Evolutionary conservation across 2,888 invertebrate genomes (phyloP).

Genomic region (Axea sp.): DNA sequence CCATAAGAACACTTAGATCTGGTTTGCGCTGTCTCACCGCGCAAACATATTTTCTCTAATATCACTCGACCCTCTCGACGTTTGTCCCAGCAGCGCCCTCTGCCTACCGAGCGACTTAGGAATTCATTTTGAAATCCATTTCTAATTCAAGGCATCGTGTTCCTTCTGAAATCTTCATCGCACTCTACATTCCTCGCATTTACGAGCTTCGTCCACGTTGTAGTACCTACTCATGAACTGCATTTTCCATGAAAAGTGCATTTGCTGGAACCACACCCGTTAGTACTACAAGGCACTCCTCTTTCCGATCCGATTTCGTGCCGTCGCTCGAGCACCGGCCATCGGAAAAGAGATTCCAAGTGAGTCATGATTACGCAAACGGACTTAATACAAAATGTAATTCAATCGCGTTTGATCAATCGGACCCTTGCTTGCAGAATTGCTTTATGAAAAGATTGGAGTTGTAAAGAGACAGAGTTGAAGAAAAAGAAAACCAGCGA

Average conservation of each 20-base stretch:
- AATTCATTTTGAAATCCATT: conserved; percentile 69
- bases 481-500: background rate
- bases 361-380: conserved; percentile 48
- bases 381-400: conserved; percentile 47
- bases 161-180: conserved; percentile 55
- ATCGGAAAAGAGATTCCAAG: conserved; percentile 42
- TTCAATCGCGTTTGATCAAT: conserved; percentile 44
- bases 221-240: conserved; percentile 69
- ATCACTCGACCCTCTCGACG: conserved; percentile 65
- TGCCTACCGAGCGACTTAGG: conserved; percentile 63
- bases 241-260: conserved; percentile 69
- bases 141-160: conserved; percentile 71
- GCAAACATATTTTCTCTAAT: conserved; percentile 72
- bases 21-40: conserved; percentile 25
- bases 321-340: conserved; percentile 11
- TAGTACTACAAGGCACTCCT: conserved; percentile 59
- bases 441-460: conserved; percentile 17
- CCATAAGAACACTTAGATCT: conserved; percentile 72
- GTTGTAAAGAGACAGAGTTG: conserved; percentile 6
- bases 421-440: conserved; percentile 36
- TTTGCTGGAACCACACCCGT: conserved; percentile 65
- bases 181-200: conserved; percentile 51
- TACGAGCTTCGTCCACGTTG: conserved; percentile 65
- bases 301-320: conserved; percentile 52
- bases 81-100: conserved; percentile 7